A percentile compares a stretch with the other conserved stretches of the same genome.
Conservation (phyloP, 1,140 invertebrate species). For the Lordiphosa clarofinis region DNA sequence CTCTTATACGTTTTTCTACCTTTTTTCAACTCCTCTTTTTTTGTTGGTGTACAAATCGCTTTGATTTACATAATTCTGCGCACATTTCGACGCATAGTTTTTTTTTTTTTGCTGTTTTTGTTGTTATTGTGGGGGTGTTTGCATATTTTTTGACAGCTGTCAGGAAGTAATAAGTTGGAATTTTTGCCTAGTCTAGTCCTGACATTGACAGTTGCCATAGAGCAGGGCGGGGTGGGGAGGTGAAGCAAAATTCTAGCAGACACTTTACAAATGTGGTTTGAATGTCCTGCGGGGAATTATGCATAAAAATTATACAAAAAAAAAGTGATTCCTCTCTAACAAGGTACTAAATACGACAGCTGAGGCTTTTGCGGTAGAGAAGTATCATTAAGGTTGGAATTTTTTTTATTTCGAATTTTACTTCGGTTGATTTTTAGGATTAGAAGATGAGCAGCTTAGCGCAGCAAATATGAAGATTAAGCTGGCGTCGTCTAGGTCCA, state of each 20-base stretch:
- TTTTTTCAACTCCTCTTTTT: slow-evolving; percentile 43
- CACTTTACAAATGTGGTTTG: slow-evolving; percentile 56
- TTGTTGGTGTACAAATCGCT: slow-evolving; percentile 64
- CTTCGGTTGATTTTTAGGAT: slow-evolving; percentile 56
- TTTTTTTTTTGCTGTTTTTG: slow-evolving; percentile 11
- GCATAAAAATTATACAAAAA: slow-evolving; percentile 1
- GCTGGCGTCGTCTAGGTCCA: not conserved
- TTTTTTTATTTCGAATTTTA: not conserved
- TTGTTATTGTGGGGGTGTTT: slow-evolving; percentile 48
- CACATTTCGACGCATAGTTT: slow-evolving; percentile 73
- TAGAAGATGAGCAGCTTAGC: slow-evolving; percentile 61
- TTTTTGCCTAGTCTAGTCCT: slow-evolving; percentile 61
- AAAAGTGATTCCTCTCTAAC: too few relatives aligned
- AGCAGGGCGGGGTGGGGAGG: slow-evolving; percentile 21
- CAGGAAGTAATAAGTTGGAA: slow-evolving; percentile 78
- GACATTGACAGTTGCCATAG: slow-evolving; percentile 62
- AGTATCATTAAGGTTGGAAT: slow-evolving; percentile 47
- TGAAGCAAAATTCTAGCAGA: slow-evolving; percentile 37
- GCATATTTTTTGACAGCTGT: slow-evolving; percentile 79
- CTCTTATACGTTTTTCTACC: slow-evolving; percentile 29
- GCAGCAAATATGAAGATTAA: slow-evolving; percentile 33
- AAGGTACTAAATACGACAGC: slow-evolving; percentile 49
- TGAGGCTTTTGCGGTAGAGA: slow-evolving; percentile 35
- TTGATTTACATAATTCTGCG: slow-evolving; percentile 77
- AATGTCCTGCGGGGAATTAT: slow-evolving; percentile 16